These are phyloP conservation scores for Drosophila mimetica DNA, from an alignment of 2,888 invertebrate genomes.

Conservation along the genomic window DNA sequence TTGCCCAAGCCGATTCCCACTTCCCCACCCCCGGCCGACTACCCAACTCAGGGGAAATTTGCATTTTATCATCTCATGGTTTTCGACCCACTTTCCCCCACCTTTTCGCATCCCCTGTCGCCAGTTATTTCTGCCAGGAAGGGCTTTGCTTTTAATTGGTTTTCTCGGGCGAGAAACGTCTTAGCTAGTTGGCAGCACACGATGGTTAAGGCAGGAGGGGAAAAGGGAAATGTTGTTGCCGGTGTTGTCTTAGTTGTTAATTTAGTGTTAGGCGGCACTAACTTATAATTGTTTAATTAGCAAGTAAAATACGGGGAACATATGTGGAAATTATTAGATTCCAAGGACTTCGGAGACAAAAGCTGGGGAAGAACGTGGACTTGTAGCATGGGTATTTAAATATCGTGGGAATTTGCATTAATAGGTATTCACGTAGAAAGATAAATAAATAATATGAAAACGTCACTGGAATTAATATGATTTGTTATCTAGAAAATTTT, in stretches of 20 bases:
- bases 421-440: background rate
- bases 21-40: constrained; percentile 3
- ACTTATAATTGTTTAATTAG: constrained; percentile 78
- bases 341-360: background rate
- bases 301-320: constrained; percentile 70
- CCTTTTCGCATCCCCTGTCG: constrained; percentile 20
- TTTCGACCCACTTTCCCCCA: constrained; percentile 6
- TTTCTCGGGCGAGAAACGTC: constrained; percentile 51
- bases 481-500: too few relatives aligned
- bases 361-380: background rate
- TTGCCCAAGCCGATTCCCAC: background rate
- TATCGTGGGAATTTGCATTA: constrained; percentile 6
- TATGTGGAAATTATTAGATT: constrained; percentile 69
- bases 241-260: constrained; percentile 54
- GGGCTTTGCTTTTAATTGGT: constrained; percentile 76
- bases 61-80: constrained; percentile 72
- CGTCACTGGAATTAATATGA: too few relatives aligned
- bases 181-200: constrained; percentile 21
- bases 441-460: too few relatives aligned
- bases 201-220: constrained; percentile 1
- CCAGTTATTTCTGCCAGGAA: constrained; percentile 43
- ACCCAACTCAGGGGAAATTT: constrained; percentile 72
- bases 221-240: constrained; percentile 15
- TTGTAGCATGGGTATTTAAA: background rate
- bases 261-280: constrained; percentile 55